A percentile compares a stretch with the other conserved stretches of the same genome.
Evolutionary conservation across 2,797 vertebrate genomes (phyloP).

Genomic region (Melanotaenia nigrans): DNA sequence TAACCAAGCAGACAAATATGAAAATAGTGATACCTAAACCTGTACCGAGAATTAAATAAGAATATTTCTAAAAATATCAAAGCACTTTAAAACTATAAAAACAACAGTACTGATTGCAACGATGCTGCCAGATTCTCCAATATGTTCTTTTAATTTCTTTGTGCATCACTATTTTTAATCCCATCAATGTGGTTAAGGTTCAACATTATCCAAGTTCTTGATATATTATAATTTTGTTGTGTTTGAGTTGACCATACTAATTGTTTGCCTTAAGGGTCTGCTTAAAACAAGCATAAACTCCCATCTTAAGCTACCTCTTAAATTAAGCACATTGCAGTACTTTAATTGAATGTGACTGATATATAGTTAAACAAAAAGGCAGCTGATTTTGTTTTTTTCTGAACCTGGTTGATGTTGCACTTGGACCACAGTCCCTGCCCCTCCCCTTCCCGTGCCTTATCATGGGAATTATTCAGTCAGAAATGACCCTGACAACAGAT

Average conservation of each 20-base stretch:
- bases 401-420: slow-evolving; percentile 35
- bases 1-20: not conserved
- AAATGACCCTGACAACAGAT: slow-evolving; percentile 8
- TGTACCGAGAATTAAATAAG: not conserved
- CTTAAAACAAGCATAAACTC: not conserved
- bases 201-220: slow-evolving; percentile 30
- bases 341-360: not conserved
- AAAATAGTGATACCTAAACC: not conserved
- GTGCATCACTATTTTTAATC: slow-evolving; percentile 8
- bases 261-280: slow-evolving; percentile 56
- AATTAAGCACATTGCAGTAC: slow-evolving; percentile 12
- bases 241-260: slow-evolving; percentile 34
- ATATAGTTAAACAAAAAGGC: slow-evolving; percentile 43
- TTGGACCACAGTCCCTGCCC: slow-evolving; percentile 35
- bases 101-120: not conserved
- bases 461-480: slow-evolving; percentile 30
- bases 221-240: slow-evolving; percentile 28
- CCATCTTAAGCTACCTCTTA: slow-evolving; percentile 13
- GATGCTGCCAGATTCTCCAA: slow-evolving; percentile 8
- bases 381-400: slow-evolving; percentile 37
- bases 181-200: slow-evolving; percentile 43
- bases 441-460: slow-evolving; percentile 45
- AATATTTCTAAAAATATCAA: slow-evolving; percentile 20
- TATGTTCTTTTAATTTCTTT: slow-evolving; percentile 33
- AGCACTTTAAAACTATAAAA: slow-evolving; percentile 7